Evolutionary conservation across 1,140 invertebrate genomes (phyloP).

Genomic region (Drosophila sucinea): DNA sequence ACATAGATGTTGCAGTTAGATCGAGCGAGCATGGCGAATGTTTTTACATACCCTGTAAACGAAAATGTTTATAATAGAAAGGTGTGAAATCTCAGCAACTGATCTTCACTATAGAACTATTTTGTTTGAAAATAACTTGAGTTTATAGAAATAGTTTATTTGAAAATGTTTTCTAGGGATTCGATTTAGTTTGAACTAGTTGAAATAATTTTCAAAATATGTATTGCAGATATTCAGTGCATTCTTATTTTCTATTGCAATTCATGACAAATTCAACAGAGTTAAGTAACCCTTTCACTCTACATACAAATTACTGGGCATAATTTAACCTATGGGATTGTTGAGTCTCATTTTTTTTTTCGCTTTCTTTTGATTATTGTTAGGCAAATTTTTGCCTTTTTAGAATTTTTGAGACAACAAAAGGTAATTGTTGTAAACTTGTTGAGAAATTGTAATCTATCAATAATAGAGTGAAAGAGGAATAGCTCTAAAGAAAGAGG

Average conservation of each 20-base stretch:
- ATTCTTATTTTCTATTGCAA: too few species aligned
- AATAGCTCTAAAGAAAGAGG: conserved; percentile 28
- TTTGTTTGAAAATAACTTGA: too few species aligned
- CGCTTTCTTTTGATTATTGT: conserved; percentile 71
- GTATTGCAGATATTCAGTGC: too few species aligned
- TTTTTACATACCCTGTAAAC: neutral
- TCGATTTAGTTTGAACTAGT: too few species aligned
- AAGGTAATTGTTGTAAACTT: conserved; percentile 67
- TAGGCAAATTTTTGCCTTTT: conserved; percentile 61
- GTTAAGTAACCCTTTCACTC: neutral
- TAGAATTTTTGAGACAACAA: conserved; percentile 50
- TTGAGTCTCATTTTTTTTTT: conserved; percentile 46
- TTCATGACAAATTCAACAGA: neutral
- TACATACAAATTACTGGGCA: neutral
- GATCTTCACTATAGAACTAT: too few species aligned
- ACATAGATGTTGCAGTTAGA: neutral
- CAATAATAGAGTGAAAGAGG: conserved; percentile 62
- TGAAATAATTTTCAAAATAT: too few species aligned
- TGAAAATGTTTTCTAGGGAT: too few species aligned
- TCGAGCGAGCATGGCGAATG: neutral
- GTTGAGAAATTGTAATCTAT: conserved; percentile 73
- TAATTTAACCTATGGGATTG: conserved; percentile 6
- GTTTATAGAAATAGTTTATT: too few species aligned
- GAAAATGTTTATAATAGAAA: too few species aligned
- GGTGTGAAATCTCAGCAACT: too few species aligned